Conservation (phyloP, 2,113 vertebrate genomes). For the Lasiurus borealis region DNA sequence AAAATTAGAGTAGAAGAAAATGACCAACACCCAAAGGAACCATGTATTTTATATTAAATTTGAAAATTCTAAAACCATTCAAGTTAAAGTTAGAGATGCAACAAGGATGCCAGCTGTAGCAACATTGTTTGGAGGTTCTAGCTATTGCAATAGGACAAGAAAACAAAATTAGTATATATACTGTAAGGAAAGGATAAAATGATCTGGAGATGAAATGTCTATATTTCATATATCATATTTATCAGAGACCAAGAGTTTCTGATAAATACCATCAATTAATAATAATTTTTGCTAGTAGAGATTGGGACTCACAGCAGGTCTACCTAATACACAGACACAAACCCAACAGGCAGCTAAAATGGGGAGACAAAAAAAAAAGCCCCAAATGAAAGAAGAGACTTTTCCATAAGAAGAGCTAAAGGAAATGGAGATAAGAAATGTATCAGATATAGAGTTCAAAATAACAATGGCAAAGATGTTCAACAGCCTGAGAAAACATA, state of each 20-base stretch:
- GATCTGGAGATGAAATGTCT: not conserved
- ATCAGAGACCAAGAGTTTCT: not conserved
- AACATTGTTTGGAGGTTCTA: not conserved
- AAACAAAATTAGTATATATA: not conserved
- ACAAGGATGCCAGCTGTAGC: too few species aligned
- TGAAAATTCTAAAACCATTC: not conserved
- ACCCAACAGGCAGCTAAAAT: too few species aligned
- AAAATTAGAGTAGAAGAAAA: not conserved
- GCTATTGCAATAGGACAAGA: not conserved
- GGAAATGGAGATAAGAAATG: too few species aligned
- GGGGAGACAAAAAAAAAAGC: too few species aligned
- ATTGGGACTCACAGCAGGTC: too few species aligned
- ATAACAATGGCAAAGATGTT: too few species aligned
- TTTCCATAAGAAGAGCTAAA: too few species aligned
- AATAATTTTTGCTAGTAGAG: not conserved
- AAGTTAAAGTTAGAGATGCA: not conserved
- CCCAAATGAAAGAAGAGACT: too few species aligned
- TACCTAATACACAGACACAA: too few species aligned
- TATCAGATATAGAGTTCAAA: too few species aligned
- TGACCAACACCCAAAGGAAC: not conserved
- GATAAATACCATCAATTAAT: not conserved
- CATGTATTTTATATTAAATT: not conserved
- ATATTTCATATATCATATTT: not conserved
- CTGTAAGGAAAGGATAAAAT: not conserved
- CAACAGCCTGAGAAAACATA: too few species aligned